Evolutionary conservation across 1,140 invertebrate species (phyloP), one percentile per base, ranked within the genome.

Genomic region (Drosophila arizonae): DNA sequence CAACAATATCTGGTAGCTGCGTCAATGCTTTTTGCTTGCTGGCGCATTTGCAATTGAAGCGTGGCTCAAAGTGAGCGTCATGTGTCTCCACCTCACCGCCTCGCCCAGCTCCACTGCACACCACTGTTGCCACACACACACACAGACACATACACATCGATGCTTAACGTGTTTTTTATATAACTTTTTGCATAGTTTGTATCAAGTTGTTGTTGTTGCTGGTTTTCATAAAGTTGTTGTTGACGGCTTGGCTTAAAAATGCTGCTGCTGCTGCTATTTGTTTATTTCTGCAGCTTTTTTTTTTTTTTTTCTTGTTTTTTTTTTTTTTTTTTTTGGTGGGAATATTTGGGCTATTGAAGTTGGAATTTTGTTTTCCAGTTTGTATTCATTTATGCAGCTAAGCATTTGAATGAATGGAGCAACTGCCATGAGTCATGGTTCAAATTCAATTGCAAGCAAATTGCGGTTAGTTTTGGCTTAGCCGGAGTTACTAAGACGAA

Each of bases 11-110:
- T 77, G 56, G 75, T 70, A 77, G 65, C 78, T 81, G 81, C 81
- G 75, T 86, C 77, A 85, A 84, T 87, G 72, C 65, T 76, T 79
- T 72, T 73, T 82, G 71, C 81, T 82, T 41, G 80, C 76, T 81
- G 81, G 65, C 66, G 81, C 74, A 81, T 81, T 88, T 76, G 82
- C 82, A 87, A 87, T 88, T 87, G 82, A 87, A 87, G 82, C 82
- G 82, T 87, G 84, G 79, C 84, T 87, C 79, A 88, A 77, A 86
- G 76, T 81, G 79, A 87, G 63, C 57, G 71, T 76, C 51, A 54
- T 63, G 43, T 46, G 33, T 36, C 36, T 54, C 46, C 36, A 9
- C 46, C 10, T n/a, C 9, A 11, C 28, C 15, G 13, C 26, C 45
- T 11, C 50, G 43, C 36, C 4, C 26, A 28, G 51, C 8, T 36